Evolutionary conservation across 2,797 vertebrate species (phyloP).

Genomic region (Parauchenoglanis ngamensis): DNA sequence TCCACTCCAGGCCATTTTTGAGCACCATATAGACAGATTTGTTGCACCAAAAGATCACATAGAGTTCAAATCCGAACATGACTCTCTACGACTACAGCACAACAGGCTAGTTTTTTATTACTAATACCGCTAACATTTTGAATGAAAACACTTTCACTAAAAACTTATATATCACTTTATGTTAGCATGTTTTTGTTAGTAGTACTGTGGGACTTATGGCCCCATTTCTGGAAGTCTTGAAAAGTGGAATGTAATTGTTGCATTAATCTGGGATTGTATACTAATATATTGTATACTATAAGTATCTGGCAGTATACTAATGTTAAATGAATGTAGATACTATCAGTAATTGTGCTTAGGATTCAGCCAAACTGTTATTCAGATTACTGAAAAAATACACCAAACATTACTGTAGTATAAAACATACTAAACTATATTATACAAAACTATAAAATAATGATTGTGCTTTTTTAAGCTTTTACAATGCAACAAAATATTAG

Average conservation of each 20-base stretch:
- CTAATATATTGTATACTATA: too few relatives aligned
- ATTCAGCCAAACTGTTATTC: neutral
- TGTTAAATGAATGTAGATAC: neutral
- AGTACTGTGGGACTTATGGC: neutral
- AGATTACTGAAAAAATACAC: neutral
- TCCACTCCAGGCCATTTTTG: slow-evolving; percentile 13
- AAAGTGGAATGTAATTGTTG: slow-evolving; percentile 5
- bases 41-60: slow-evolving; percentile 13
- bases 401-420: neutral
- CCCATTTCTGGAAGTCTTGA: neutral
- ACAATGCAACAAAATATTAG: neutral
- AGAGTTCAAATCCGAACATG: neutral
- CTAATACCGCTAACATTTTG: neutral
- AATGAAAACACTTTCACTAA: neutral
- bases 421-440: neutral
- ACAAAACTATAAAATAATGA: neutral
- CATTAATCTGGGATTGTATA: neutral
- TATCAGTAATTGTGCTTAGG: neutral
- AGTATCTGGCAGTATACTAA: neutral
- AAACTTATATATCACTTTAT: neutral
- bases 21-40: neutral
- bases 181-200: neutral
- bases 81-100: neutral
- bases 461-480: neutral
- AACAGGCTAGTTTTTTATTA: neutral